Evolutionary conservation across 1,140 invertebrate species (phyloP), one percentile per base, ranked within the genome.

Genomic region (Drosophila tristis): DNA sequence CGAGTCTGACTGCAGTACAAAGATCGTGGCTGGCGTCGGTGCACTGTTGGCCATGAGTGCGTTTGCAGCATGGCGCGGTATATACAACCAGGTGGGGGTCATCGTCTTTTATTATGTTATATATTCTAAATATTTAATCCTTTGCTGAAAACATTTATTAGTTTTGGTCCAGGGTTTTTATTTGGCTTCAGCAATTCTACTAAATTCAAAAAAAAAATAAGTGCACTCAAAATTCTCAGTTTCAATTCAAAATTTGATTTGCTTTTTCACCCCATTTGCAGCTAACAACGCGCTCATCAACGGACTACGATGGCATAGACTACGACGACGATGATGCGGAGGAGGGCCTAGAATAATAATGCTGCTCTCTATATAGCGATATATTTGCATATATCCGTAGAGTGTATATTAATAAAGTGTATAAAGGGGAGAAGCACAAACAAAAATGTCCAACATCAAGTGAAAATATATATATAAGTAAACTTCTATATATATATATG

Each of bases 1-100:
- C n/a, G 89, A 91, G 42, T 85, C 85, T 1, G 90, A 92, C 23
- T 67, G 80, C 6, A 91, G 86, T 53, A 92, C 91, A 43, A 92
- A 92, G 61, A 77, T 92, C 15, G 59, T 90, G 1, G 91, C 91
- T 5, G 89, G 76, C 8, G 58, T 92, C 20, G 89, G 85, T 5
- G 91, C 91, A 4, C 44, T 87, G 4, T 26, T 89, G 16, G 91
- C 91, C 3, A 92, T 92, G 91, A 76, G 79, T 5, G 78, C 86
- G 15, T 92, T 92, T 76, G 91, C 91, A 11, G 91, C 86, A 13
- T 90, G 86, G 80, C 87, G 77, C 35, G 90, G 90, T n/a, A 68
- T 90, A 42, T 86, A 80, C 56, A 82, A 68, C 42, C 86, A 85
- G 74, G 86, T 90, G 63, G 53, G 77, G 4, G 43, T 20, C 2